phyloP scores from a whole-genome alignment of 2,113 vertebrate species.

The Trochalopteron elliotii region DNA sequence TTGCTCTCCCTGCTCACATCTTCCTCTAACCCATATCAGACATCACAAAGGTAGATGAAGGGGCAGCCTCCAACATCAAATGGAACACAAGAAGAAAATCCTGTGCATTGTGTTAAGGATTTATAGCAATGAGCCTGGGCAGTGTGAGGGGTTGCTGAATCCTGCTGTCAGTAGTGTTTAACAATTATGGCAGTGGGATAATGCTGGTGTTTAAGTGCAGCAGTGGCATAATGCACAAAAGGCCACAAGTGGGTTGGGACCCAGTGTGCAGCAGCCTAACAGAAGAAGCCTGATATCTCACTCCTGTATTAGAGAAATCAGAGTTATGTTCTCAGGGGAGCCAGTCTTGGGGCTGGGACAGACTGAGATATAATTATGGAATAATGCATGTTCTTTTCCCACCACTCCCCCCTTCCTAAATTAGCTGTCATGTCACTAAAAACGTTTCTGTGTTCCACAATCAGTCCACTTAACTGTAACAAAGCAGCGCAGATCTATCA shows the following conservation, averaged over 20 bases:
- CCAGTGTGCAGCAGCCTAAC: not conserved
- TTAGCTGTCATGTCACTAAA: constrained; percentile 71
- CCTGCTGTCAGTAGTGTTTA: fast-evolving
- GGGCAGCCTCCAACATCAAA: not conserved
- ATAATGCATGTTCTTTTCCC: constrained; percentile 62
- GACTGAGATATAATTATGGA: constrained; percentile 54
- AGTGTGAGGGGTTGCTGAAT: not conserved
- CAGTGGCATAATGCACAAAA: not conserved
- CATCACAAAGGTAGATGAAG: not conserved
- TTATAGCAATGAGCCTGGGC: not conserved
- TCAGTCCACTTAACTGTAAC: constrained; percentile 74
- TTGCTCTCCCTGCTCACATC: not conserved
- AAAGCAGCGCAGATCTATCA: constrained; percentile 66
- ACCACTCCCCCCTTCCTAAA: constrained; percentile 51
- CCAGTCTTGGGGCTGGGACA: not conserved
- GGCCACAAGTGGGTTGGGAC: not conserved
- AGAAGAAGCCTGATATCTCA: not conserved
- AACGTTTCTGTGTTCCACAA: constrained; percentile 65
- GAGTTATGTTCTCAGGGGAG: constrained; percentile 37
- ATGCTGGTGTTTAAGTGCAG: not conserved
- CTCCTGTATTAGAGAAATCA: constrained; percentile 13
- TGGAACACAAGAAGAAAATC: not conserved
- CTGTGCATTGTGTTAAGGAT: not conserved
- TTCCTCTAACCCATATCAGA: not conserved
- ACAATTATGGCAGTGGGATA: not conserved